Conservation (phyloP, 1,140 invertebrate genomes). For the Rhopalosiphum maidis region DNA sequence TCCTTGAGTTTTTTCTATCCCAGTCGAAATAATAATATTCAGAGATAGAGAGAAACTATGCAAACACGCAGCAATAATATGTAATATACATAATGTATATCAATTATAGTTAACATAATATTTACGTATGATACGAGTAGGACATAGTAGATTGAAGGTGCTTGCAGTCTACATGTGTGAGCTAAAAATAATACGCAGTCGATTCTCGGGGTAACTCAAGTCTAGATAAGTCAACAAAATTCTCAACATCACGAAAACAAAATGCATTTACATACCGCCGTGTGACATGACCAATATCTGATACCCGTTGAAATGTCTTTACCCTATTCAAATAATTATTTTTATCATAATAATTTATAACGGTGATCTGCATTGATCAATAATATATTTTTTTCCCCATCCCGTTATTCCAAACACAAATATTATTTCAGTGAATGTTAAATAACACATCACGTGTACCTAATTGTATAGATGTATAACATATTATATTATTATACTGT, state of each 20-base stretch:
- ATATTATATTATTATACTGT: too few species aligned
- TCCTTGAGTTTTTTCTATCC: not conserved
- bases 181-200: not conserved
- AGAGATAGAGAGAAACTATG: not conserved
- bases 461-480: too few species aligned
- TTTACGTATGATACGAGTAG: not conserved
- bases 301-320: not conserved
- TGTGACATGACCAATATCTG: not conserved
- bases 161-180: not conserved
- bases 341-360: not conserved
- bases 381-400: not conserved
- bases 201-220: not conserved
- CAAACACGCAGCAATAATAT: not conserved
- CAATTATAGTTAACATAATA: not conserved
- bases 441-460: not conserved
- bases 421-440: not conserved
- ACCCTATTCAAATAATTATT: not conserved
- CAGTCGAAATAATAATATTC: not conserved
- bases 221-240: not conserved
- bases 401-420: not conserved
- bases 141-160: not conserved
- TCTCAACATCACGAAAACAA: not conserved
- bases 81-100: not conserved
- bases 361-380: not conserved
- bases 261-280: not conserved